Base-by-base conservation (phyloP, 1,140 invertebrate species). In the Brachionus calyciflorus region DNA sequence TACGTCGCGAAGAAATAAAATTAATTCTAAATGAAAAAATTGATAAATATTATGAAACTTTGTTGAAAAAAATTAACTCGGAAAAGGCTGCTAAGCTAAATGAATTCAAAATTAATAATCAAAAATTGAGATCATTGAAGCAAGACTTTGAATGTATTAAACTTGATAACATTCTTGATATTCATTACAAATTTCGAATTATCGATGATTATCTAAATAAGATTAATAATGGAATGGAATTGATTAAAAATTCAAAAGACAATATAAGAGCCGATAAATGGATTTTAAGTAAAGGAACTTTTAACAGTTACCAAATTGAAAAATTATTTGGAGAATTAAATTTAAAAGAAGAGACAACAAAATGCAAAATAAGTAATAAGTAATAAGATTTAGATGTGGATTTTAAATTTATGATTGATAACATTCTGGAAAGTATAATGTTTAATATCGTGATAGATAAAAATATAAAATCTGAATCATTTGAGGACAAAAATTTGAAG, bases 311-410 rank as follows among this genome's bases (percentile, higher is more conserved):
- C 30, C 1, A 51, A 51, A 55, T 55, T 26, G 6, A 7, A 30
- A 1, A 55, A 14, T 55, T 55, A 55, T 55, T 55, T 55, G 51
- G 51, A 5, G 24, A 55, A 7, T 28, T 55, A 0, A 28, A 30
- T 55, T 55, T 55, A 28, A 55, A n/a, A 55, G 51, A 55, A 55
- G 24, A 55, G 7, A 55, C 51, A 5, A 55, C n/a, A n/a, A n/a
- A n/a, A n/a, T n/a, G n/a, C n/a, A n/a, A n/a, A n/a, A n/a, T n/a
- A n/a, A n/a, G n/a, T n/a, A n/a, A n/a, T n/a, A n/a, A n/a, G n/a
- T n/a, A n/a, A n/a, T n/a, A n/a, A n/a, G n/a, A n/a, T n/a, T n/a
- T n/a, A n/a, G n/a, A n/a, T n/a, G n/a, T n/a, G n/a, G n/a, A n/a
- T n/a, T n/a, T n/a, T n/a, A n/a, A n/a, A n/a, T n/a, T n/a, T n/a